These are phyloP conservation scores for Epicampocera succincta DNA, from an alignment of 2,888 invertebrate genomes.

Conservation along the genomic window DNA sequence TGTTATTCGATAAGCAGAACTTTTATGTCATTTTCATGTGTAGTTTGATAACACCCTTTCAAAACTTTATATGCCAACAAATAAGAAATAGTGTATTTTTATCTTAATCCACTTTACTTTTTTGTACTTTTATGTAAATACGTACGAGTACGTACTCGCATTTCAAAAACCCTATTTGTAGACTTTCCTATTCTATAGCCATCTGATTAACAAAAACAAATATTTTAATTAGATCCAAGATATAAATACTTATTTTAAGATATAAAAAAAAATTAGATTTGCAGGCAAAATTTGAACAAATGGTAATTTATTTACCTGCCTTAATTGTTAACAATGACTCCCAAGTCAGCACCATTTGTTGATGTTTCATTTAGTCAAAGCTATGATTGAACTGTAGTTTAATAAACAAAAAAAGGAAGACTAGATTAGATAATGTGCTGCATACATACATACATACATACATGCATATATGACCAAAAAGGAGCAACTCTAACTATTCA, in stretches of 20 bases:
- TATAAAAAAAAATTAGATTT: too few species aligned
- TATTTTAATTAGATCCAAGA: too few species aligned
- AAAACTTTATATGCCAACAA: too few species aligned
- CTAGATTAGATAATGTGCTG: constrained; percentile 45
- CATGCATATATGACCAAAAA: constrained; percentile 27
- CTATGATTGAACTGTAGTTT: constrained; percentile 42
- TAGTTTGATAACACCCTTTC: neutral
- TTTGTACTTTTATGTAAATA: neutral
- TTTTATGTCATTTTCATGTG: neutral
- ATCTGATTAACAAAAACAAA: too few species aligned
- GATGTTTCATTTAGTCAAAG: constrained; percentile 40
- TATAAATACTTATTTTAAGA: constrained; percentile 4
- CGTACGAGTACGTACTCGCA: neutral
- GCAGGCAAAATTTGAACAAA: constrained; percentile 17
- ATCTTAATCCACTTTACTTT: constrained; percentile 19
- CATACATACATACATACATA: too few species aligned
- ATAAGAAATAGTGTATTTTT: neutral
- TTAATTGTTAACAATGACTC: constrained; percentile 12
- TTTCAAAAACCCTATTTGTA: too few species aligned
- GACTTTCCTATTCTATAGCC: too few species aligned
- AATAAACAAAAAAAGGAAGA: constrained; percentile 44
- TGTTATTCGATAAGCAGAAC: neutral
- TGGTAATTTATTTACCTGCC: constrained; percentile 11
- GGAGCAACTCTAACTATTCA: constrained; percentile 25
- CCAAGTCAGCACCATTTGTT: constrained; percentile 46